Evolutionary conservation across 2,797 vertebrate genomes (phyloP).

Genomic region (Acanthurus leucopareius): DNA sequence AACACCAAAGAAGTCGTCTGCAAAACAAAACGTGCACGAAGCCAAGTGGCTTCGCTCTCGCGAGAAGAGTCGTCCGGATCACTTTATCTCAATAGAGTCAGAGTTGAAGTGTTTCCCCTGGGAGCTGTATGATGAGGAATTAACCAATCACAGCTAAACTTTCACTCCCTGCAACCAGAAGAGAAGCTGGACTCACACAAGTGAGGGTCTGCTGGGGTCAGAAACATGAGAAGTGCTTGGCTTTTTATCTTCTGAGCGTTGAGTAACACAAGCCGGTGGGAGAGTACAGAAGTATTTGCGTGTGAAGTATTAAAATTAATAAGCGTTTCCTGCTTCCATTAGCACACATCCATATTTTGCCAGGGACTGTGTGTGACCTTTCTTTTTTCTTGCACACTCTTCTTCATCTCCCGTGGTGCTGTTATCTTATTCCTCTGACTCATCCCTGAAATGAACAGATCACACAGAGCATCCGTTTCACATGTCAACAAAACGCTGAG

Average conservation of each 20-base stretch:
- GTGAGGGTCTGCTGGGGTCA: conserved; percentile 66
- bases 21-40: conserved; percentile 42
- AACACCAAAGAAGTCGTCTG: conserved; percentile 59
- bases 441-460: not conserved
- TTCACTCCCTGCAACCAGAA: conserved; percentile 51
- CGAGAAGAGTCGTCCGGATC: conserved; percentile 10
- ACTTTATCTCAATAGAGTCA: conserved; percentile 48
- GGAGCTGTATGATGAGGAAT: conserved; percentile 29
- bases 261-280: conserved; percentile 79
- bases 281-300: conserved; percentile 83
- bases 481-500: not conserved
- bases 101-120: conserved; percentile 30
- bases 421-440: conserved; percentile 10
- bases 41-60: conserved; percentile 15
- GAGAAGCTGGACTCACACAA: conserved; percentile 57
- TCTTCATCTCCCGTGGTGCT: conserved; percentile 3
- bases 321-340: conserved; percentile 81
- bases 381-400: conserved; percentile 22
- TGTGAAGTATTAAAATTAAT: conserved; percentile 85
- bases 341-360: conserved; percentile 53
- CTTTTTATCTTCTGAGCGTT: conserved; percentile 71
- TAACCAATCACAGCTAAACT: conserved; percentile 48
- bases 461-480: not conserved
- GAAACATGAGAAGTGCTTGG: conserved; percentile 82
- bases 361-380: conserved; percentile 17